Evolutionary conservation across 2,888 invertebrate species (phyloP).

Genomic region (Drosophila eohydei): DNA sequence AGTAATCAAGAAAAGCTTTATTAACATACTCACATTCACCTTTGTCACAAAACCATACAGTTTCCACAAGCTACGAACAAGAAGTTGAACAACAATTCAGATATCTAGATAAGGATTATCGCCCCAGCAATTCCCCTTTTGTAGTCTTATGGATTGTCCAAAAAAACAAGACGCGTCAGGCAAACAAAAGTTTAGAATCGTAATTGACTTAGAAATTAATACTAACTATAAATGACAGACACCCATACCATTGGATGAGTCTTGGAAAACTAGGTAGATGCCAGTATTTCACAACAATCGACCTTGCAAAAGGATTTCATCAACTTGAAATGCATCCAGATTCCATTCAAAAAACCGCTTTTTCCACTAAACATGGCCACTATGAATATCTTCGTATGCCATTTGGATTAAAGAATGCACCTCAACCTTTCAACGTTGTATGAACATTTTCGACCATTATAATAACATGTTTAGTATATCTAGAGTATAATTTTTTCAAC

Average conservation of each 20-base stretch:
- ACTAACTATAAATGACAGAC: conserved; percentile 10
- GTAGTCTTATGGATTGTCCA: neutral
- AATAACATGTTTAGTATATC: no score
- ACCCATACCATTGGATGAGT: conserved; percentile 15
- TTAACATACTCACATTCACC: neutral
- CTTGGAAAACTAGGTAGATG: conserved; percentile 18
- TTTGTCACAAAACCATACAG: neutral
- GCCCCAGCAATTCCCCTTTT: neutral
- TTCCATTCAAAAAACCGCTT: no score
- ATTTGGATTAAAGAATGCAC: no score
- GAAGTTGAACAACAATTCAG: neutral
- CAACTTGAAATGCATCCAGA: no score
- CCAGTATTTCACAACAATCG: no score
- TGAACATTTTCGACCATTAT: no score
- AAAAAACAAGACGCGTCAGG: conserved; percentile 5
- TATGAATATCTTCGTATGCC: no score
- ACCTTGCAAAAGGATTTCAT: no score
- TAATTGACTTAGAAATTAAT: conserved; percentile 16
- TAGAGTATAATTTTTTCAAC: no score
- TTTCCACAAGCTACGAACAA: neutral
- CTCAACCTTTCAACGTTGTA: no score
- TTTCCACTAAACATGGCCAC: no score
- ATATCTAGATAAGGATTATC: neutral
- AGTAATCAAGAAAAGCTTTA: neutral
- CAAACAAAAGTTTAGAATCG: conserved; percentile 12